Evolutionary conservation across 1,140 invertebrate genomes (phyloP), one percentile per base, ranked within the genome.

Genomic region (Aphelenchoides fujianensis): DNA sequence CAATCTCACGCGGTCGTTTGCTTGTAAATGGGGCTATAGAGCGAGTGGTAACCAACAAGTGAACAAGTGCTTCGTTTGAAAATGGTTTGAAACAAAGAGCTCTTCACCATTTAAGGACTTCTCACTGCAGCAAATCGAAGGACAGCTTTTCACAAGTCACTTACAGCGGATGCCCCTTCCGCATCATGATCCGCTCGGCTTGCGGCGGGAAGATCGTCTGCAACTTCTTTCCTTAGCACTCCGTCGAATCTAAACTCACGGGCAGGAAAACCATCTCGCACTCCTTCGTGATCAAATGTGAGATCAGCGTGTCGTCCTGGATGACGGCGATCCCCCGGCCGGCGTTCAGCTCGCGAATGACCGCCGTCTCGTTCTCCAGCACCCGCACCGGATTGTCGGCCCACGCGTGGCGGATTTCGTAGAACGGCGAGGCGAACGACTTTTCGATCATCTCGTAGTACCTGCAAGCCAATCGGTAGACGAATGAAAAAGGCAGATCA

Each of bases 191-290:
- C 23, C 41, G 41, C 41, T 48, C 41, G 41, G 23, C 12, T 48
- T 12, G 12, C 12, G 41, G 41, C 41, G 41, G 41, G 23, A 48
- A 48, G 12, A 48, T 48, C 12, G 41, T 48, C 41, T 48, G 41
- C 41, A 48, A 48, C 23, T 12, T n/a, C n/a, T n/a, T n/a, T n/a
- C n/a, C n/a, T n/a, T n/a, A n/a, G n/a, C n/a, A n/a, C n/a, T n/a
- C n/a, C n/a, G n/a, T n/a, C n/a, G n/a, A 48, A 48, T 48, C 41
- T n/a, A n/a, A n/a, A 59, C 55, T 23, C 23, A 59, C 55, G 34
- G 5, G 5, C 55, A 59, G 7, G 5, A 16, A 19, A 59, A 59
- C 55, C 5, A 59, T 16, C 5, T 59, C 23, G 19, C 55, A 59
- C 23, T 19, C 5, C 7, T 59, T 59, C 12, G 19, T 5, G 5